These are phyloP conservation scores for Agapornis roseicollis DNA, from an alignment of 2,113 vertebrate species.

Conservation along the genomic window DNA sequence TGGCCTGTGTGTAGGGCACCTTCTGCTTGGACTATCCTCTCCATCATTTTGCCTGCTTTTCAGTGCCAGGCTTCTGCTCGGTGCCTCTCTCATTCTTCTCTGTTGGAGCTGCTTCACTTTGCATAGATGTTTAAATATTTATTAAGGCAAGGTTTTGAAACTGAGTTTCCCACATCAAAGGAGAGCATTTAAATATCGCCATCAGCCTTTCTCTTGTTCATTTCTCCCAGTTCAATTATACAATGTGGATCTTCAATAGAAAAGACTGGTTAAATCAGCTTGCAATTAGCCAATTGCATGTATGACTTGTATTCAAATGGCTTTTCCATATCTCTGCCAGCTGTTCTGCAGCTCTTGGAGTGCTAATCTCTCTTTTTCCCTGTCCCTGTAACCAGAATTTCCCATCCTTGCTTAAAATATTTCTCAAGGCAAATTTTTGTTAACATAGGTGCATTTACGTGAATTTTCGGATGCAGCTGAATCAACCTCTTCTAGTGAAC, in stretches of 20 bases:
- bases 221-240: neutral
- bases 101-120: neutral
- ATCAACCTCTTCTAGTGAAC: neutral
- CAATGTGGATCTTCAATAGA: neutral
- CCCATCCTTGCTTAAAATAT: neutral
- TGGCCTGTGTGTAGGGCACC: neutral
- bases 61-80: neutral
- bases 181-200: neutral
- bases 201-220: neutral
- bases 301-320: neutral
- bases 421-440: neutral
- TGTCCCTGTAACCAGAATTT: neutral
- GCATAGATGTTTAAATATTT: constrained; percentile 33
- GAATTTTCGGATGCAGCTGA: neutral
- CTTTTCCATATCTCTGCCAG: neutral
- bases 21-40: neutral
- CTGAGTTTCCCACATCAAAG: constrained; percentile 15
- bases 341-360: neutral
- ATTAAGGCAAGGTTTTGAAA: constrained; percentile 26
- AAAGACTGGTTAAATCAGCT: neutral
- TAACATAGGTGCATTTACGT: neutral
- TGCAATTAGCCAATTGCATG: neutral
- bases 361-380: neutral
- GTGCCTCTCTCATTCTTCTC: neutral
- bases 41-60: neutral